phyloP scores from a whole-genome alignment of 2,113 vertebrate genomes.

The Clarias gariepinus region DNA sequence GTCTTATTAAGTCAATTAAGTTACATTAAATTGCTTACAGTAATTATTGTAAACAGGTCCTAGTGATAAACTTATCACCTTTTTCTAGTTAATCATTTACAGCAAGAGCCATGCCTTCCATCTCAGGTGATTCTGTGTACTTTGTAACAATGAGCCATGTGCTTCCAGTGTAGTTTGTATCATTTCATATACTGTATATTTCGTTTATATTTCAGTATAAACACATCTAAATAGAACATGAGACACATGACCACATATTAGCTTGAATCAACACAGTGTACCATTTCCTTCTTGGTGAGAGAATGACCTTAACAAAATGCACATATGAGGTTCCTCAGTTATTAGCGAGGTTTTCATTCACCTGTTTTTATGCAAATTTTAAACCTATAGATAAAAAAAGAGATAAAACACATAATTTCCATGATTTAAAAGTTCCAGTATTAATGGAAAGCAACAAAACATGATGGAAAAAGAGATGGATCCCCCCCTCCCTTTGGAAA shows the following conservation, averaged over 20 bases:
- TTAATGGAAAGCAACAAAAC: background rate
- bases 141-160: background rate
- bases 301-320: background rate
- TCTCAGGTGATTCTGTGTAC: background rate
- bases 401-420: background rate
- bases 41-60: background rate
- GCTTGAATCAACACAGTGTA: slow-evolving; percentile 30
- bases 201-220: background rate
- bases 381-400: background rate
- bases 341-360: background rate
- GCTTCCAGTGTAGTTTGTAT: background rate
- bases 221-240: background rate
- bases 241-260: slow-evolving; percentile 26
- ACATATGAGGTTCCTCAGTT: background rate
- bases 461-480: background rate
- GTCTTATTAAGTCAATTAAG: background rate
- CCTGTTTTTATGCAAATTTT: slow-evolving; percentile 16
- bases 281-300: slow-evolving; percentile 38
- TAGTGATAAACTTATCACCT: background rate
- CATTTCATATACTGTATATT: background rate
- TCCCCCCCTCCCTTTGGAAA: background rate
- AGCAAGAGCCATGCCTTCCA: background rate
- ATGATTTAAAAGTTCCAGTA: background rate
- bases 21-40: slow-evolving; percentile 33
- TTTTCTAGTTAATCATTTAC: background rate